Evolutionary conservation across 2,797 vertebrate species (phyloP).

Genomic region (Siniperca obscura): DNA sequence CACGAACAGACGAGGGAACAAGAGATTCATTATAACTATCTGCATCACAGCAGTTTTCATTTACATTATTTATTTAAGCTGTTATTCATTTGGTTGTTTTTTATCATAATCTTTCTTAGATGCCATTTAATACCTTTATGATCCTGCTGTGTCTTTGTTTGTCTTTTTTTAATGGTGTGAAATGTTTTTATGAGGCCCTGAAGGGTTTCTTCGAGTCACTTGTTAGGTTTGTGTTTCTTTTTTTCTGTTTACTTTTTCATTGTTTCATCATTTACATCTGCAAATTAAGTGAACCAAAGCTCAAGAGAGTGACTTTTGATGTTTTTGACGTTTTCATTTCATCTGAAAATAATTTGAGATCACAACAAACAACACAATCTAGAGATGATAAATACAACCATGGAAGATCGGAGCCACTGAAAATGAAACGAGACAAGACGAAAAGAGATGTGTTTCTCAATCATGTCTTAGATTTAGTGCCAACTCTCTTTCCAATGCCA

Average conservation of each 20-base stretch:
- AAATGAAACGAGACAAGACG: neutral
- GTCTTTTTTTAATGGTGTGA: neutral
- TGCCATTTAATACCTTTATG: neutral
- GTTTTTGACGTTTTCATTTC: no score
- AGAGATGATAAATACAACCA: neutral
- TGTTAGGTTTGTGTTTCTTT: neutral
- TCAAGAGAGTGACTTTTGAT: neutral
- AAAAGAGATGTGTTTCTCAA: neutral
- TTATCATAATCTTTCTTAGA: neutral
- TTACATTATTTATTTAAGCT: neutral
- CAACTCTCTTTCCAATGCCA: neutral
- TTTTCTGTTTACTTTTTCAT: neutral
- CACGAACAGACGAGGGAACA: conserved; percentile 40
- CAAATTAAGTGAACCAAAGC: neutral
- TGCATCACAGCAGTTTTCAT: neutral
- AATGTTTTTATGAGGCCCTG: neutral
- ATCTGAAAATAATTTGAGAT: neutral
- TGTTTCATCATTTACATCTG: neutral
- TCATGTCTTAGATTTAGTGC: neutral
- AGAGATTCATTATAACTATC: neutral
- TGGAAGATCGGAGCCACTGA: neutral
- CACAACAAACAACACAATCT: neutral
- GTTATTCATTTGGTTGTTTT: neutral
- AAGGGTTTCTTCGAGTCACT: neutral
- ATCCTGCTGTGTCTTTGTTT: conserved; percentile 3